Percentiles rank a stretch among this genome's conserved stretches.
Evolutionary conservation across 2,797 vertebrate genomes (phyloP).

Genomic region (Nothura maculosa): DNA sequence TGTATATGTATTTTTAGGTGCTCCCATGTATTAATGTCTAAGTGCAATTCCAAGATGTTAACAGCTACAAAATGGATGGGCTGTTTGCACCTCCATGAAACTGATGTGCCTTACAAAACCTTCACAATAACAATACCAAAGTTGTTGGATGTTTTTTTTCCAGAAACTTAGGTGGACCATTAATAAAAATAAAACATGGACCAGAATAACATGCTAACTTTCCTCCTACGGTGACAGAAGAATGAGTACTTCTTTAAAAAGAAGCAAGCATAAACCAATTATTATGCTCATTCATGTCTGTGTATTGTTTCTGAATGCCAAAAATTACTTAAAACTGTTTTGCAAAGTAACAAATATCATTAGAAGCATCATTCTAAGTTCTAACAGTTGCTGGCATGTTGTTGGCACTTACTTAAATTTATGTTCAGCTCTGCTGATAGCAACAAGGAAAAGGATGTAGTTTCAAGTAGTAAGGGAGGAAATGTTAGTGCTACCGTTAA

Average conservation of each 20-base stretch:
- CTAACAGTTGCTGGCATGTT: background rate
- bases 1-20: background rate
- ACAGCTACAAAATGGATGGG: background rate
- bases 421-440: background rate
- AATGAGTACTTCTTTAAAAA: background rate
- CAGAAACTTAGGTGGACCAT: background rate
- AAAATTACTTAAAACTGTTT: slow-evolving; percentile 25
- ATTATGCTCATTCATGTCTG: background rate
- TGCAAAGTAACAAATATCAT: background rate
- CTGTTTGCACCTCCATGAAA: background rate
- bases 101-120: background rate
- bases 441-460: background rate
- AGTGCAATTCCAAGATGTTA: background rate
- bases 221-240: background rate
- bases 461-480: slow-evolving; percentile 20
- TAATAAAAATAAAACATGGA: background rate
- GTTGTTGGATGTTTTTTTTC: background rate
- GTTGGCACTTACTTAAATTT: background rate
- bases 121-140: background rate
- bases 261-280: background rate
- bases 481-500: background rate
- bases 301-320: slow-evolving; percentile 6
- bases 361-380: background rate
- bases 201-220: background rate
- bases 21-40: background rate